A percentile compares a stretch with the other conserved stretches of the same genome.
These are phyloP conservation scores for Lota lota DNA, from an alignment of 2,113 vertebrate species.

Conservation along the genomic window DNA sequence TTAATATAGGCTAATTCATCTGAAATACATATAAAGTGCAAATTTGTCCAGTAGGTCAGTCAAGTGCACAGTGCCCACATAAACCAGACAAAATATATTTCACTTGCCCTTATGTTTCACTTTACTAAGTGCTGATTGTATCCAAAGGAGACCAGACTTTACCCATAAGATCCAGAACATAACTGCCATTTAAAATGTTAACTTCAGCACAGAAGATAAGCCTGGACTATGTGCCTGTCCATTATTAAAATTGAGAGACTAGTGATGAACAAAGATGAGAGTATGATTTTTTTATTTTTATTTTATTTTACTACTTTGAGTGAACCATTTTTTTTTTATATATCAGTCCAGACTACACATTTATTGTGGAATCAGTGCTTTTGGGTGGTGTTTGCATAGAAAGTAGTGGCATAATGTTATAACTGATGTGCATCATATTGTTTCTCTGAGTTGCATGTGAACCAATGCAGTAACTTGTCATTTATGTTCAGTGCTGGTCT, in stretches of 20 bases:
- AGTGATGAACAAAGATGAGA: slow-evolving; percentile 49
- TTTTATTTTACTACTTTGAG: slow-evolving; percentile 41
- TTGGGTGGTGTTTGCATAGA: slow-evolving; percentile 68
- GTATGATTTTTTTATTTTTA: slow-evolving; percentile 43
- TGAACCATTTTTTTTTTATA: slow-evolving; percentile 44
- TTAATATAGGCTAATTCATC: background rate
- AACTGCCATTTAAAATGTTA: slow-evolving; percentile 53
- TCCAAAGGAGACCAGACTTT: slow-evolving; percentile 48
- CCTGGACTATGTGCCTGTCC: slow-evolving; percentile 31
- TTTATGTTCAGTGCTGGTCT: slow-evolving; percentile 60
- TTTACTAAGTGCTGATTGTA: slow-evolving; percentile 43
- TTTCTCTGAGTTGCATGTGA: slow-evolving; percentile 71
- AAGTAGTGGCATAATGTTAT: slow-evolving; percentile 66
- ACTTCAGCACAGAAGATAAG: slow-evolving; percentile 54
- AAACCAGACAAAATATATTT: slow-evolving; percentile 8
- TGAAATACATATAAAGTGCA: background rate
- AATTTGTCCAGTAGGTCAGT: background rate
- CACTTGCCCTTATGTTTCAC: slow-evolving; percentile 19
- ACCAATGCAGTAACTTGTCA: slow-evolving; percentile 73
- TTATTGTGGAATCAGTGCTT: slow-evolving; percentile 67
- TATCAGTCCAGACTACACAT: slow-evolving; percentile 58
- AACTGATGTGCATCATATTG: slow-evolving; percentile 62
- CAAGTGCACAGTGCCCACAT: background rate
- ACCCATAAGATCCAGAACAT: slow-evolving; percentile 31
- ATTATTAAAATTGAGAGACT: slow-evolving; percentile 47